Conservation (phyloP, 2,797 vertebrate genomes). For the Heterohyrax brucei region DNA sequence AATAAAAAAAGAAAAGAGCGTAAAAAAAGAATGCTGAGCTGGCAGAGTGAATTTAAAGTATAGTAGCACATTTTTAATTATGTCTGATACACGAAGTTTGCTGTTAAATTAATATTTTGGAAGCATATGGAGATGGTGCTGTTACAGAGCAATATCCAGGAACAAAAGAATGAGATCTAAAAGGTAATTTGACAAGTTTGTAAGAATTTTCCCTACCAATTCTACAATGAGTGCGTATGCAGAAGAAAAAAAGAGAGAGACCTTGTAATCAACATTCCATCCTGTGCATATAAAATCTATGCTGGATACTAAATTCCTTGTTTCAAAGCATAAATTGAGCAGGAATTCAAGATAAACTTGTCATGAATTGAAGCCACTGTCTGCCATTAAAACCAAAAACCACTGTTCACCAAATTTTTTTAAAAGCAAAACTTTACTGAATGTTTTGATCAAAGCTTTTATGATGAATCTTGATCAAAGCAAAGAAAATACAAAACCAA, state of each 20-base stretch:
- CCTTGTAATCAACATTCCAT: constrained; percentile 29
- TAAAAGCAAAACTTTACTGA: neutral
- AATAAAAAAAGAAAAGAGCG: too few species aligned
- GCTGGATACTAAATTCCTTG: neutral
- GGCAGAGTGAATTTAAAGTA: constrained; percentile 34
- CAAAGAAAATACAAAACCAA: neutral
- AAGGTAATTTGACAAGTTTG: constrained; percentile 48
- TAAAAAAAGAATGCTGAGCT: constrained; percentile 25
- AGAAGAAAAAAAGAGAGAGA: neutral
- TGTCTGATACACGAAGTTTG: constrained; percentile 72
- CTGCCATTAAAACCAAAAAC: constrained; percentile 31
- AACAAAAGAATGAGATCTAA: constrained; percentile 31
- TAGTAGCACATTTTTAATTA: constrained; percentile 72
- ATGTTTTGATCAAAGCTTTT: neutral
- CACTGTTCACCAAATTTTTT: neutral
- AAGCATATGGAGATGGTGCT: constrained; percentile 31
- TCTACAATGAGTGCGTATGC: neutral
- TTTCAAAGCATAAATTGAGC: neutral
- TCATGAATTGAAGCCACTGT: neutral
- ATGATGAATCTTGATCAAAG: neutral
- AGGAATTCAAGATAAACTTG: constrained; percentile 10
- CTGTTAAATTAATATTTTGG: constrained; percentile 65
- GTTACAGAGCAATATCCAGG: neutral
- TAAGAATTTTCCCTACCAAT: constrained; percentile 32
- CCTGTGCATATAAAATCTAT: neutral